Evolutionary conservation across 2,888 invertebrate species (phyloP).

Genomic region (Drosophila kambysellisi): DNA sequence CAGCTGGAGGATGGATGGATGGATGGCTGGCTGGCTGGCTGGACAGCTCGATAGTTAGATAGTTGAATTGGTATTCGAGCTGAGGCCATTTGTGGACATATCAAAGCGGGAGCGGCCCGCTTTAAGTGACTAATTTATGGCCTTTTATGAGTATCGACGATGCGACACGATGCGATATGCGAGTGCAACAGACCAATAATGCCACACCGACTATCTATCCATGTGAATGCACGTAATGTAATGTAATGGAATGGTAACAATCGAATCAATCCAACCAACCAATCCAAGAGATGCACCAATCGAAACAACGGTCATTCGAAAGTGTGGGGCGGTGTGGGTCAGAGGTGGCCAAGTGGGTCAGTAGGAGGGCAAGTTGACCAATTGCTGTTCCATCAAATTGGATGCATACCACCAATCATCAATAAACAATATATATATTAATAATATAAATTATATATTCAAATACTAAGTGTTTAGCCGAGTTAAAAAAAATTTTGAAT

Average conservation of each 20-base stretch:
- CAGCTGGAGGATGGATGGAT: slow-evolving; percentile 41
- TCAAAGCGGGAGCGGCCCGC: slow-evolving; percentile 71
- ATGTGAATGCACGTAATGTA: slow-evolving; percentile 45
- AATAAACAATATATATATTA: slow-evolving; percentile 8
- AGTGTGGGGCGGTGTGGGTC: background rate
- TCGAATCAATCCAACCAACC: slow-evolving; percentile 26
- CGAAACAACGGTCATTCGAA: slow-evolving; percentile 38
- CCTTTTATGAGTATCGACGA: slow-evolving; percentile 68
- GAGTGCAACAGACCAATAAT: slow-evolving; percentile 23
- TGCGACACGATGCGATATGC: slow-evolving; percentile 46
- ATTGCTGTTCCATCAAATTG: slow-evolving; percentile 3
- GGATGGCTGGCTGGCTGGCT: slow-evolving; percentile 17
- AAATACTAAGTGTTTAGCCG: background rate
- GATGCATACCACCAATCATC: slow-evolving; percentile 3
- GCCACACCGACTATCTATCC: slow-evolving; percentile 4
- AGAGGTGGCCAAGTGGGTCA: background rate
- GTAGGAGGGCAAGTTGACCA: background rate
- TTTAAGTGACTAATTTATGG: slow-evolving; percentile 81
- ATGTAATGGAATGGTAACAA: slow-evolving; percentile 65
- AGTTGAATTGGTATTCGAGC: slow-evolving; percentile 56
- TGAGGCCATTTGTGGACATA: slow-evolving; percentile 73
- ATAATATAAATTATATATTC: background rate
- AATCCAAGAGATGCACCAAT: slow-evolving; percentile 10
- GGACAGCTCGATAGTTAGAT: slow-evolving; percentile 32
- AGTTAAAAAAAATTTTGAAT: background rate